Base-by-base conservation (phyloP, 2,888 invertebrate species). In the Phoenoteleia sp. region DNA sequence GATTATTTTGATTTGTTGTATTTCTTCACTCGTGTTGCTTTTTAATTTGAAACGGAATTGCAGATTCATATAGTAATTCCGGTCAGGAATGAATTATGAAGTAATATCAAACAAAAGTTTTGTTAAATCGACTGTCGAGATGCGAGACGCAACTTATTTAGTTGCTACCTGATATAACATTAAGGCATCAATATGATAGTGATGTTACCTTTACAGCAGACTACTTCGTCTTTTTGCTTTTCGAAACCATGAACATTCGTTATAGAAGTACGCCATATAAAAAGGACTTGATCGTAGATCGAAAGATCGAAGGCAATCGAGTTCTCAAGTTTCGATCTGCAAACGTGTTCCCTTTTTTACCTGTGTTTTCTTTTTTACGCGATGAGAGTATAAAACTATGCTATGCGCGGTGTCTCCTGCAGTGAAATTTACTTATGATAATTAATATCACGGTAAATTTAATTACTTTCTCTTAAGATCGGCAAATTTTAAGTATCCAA, bases 221-320 rank as follows among this genome's bases (percentile, higher is more conserved):
- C 29, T 25, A 71, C 76, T 81, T 81, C 52, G 71, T 84, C 42
- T 62, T 67, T 74, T 67, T 79, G n/a, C 66, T 79, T 75, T 80
- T 85, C 49, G 75, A 82, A 85, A 85, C 80, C 80, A 60, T 58
- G 47, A 66, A 75, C 75, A 82, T 86, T 84, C 80, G 69, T 69
- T 79, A 76, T 75, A 74, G 83, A 67, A 83, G 47, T 67, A 47
- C 80, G 58, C 62, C 21, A 25, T 76, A 79, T 64, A 74, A 81
- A 81, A 81, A 79, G 77, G 64, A 79, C 69, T 52, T 56, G 81
- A 81, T 79, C 80, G 83, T 87, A 87, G 87, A 86, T 86, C 88
- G 76, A 88, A 86, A 87, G 88, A 89, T 91, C 90, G 91, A 91
- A 91, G 90, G 91, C 87, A 88, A 91, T 91, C 90, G 87, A 86